phyloP scores from a whole-genome alignment of 2,113 vertebrate species.

The Mystacornis crossleyi region DNA sequence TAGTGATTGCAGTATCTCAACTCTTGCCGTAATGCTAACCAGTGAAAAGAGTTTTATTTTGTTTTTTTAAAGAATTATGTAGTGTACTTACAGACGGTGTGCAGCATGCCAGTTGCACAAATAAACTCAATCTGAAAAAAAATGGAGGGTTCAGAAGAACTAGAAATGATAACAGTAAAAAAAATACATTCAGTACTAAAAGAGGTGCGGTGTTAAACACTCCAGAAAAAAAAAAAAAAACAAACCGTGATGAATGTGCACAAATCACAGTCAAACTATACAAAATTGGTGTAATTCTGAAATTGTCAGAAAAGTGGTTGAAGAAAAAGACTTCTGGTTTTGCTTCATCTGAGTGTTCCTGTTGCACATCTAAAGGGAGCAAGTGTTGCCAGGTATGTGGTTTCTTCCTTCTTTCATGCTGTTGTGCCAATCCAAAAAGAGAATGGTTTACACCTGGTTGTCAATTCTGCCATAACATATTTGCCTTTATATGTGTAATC shows the following conservation, averaged over 20 bases:
- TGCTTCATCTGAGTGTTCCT: not conserved
- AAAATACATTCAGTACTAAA: not conserved
- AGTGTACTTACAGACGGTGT: not conserved
- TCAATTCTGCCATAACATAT: not conserved
- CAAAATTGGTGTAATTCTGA: not conserved
- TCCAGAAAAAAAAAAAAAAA: not conserved
- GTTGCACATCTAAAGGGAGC: not conserved
- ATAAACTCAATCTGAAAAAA: not conserved
- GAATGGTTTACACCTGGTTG: not conserved
- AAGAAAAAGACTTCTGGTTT: not conserved
- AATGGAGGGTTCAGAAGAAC: not conserved
- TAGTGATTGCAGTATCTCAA: not conserved
- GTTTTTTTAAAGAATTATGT: not conserved
- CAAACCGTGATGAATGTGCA: not conserved
- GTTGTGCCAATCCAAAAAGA: not conserved
- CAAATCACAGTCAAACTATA: not conserved
- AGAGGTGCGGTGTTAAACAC: accelerated
- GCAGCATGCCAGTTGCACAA: not conserved
- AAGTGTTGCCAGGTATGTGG: not conserved
- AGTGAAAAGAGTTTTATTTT: not conserved
- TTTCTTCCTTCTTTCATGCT: not conserved
- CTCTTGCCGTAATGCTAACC: not conserved
- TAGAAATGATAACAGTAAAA: not conserved
- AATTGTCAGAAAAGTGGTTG: not conserved
- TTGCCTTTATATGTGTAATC: not conserved